Conservation (phyloP, 2,888 invertebrate genomes). For the Cephus nigrinus region DNA sequence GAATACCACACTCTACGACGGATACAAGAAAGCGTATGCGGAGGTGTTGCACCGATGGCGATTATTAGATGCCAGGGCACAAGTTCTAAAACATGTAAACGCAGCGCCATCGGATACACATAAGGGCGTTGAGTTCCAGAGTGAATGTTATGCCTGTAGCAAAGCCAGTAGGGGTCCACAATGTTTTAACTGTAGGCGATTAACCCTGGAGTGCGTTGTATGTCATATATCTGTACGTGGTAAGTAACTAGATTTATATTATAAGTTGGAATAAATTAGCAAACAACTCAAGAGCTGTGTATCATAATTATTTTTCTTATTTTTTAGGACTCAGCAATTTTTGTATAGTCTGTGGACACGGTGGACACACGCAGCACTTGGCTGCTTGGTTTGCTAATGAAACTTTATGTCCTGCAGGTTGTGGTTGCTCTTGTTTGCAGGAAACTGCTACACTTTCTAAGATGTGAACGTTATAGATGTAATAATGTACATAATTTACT, state of each 20-base stretch:
- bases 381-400: conserved; percentile 84
- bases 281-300: too few species aligned
- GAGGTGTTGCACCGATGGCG: conserved; percentile 90
- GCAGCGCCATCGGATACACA: conserved; percentile 66
- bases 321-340: conserved; percentile 77
- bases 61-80: conserved; percentile 81
- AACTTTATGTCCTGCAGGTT: conserved; percentile 88
- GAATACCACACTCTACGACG: conserved; percentile 76
- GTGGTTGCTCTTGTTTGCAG: conserved; percentile 88
- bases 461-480: conserved; percentile 47
- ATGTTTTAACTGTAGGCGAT: conserved; percentile 79
- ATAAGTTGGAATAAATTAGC: too few species aligned
- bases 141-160: conserved; percentile 79
- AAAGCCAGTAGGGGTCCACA: conserved; percentile 76
- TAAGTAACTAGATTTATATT: conserved; percentile 41
- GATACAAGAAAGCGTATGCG: conserved; percentile 88
- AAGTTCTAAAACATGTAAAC: conserved; percentile 73
- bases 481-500: conserved; percentile 29
- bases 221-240: conserved; percentile 89
- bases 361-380: conserved; percentile 89
- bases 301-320: conserved; percentile 8
- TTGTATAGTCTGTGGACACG: conserved; percentile 92
- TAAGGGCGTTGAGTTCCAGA: conserved; percentile 79
- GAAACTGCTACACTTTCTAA: conserved; percentile 73
- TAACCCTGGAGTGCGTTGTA: conserved; percentile 83